Percentiles rank a stretch among this genome's conserved stretches.
Conservation (phyloP, 1,140 invertebrate genomes). For the Drosophila simulans region DNA sequence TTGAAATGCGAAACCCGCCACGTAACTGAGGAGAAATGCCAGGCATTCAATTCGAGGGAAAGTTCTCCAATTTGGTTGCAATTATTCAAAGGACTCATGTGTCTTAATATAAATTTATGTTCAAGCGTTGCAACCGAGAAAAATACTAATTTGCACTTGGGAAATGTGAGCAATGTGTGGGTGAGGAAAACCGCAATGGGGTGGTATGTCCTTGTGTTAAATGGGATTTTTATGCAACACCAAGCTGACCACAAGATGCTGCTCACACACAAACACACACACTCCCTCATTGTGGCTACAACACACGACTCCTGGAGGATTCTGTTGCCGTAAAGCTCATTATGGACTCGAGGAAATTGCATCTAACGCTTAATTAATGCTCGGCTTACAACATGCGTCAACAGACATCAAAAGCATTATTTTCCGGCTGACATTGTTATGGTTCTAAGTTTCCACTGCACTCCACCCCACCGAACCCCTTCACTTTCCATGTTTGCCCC, state of each 20-base stretch:
- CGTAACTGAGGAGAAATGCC: constrained; percentile 32
- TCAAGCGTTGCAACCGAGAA: constrained; percentile 40
- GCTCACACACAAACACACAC: constrained; percentile 32
- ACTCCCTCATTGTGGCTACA: constrained; percentile 43
- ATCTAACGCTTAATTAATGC: constrained; percentile 60
- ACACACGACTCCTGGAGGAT: constrained; percentile 53
- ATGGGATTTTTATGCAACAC: constrained; percentile 81
- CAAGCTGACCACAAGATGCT: constrained; percentile 71
- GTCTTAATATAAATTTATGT: constrained; percentile 59
- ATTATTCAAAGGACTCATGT: constrained; percentile 19
- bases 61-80: constrained; percentile 20
- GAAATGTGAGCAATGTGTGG: constrained; percentile 58
- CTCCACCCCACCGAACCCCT: not conserved
- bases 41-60: constrained; percentile 19
- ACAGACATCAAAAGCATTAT: constrained; percentile 35
- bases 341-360: constrained; percentile 68
- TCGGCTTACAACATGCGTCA: constrained; percentile 48
- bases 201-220: constrained; percentile 57
- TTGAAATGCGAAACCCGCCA: constrained; percentile 70
- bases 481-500: constrained; percentile 25
- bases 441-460: constrained; percentile 3
- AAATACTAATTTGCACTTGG: constrained; percentile 76
- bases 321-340: constrained; percentile 81
- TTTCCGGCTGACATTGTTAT: constrained; percentile 40
- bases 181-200: constrained; percentile 50